Percentiles rank a stretch among this genome's conserved stretches.
These are phyloP conservation scores for Tiaroga cobitis DNA, from an alignment of 2,797 vertebrate genomes.

Conservation along the genomic window DNA sequence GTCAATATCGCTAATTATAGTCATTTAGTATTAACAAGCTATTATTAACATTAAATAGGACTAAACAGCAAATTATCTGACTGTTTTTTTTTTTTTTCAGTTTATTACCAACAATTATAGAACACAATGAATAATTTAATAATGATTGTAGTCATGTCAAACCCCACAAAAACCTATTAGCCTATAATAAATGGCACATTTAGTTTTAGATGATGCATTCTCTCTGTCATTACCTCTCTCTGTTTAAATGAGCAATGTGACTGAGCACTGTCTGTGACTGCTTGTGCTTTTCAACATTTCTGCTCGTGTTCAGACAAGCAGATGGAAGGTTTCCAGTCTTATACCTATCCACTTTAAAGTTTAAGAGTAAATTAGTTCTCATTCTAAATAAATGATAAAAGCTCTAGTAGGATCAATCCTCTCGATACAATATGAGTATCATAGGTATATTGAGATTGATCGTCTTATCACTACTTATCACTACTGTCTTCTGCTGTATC, in stretches of 20 bases:
- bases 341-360: no score
- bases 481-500: neutral
- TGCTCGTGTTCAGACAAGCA: neutral
- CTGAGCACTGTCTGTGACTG: neutral
- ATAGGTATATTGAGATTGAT: neutral
- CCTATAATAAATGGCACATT: constrained; percentile 18
- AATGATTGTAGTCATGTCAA: constrained; percentile 4
- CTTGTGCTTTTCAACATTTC: constrained; percentile 11
- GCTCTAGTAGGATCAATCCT: neutral
- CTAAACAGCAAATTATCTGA: neutral
- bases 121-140: constrained; percentile 20
- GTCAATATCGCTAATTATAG: constrained; percentile 3
- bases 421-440: neutral
- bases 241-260: constrained; percentile 14
- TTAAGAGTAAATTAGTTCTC: neutral
- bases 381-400: constrained; percentile 4
- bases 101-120: constrained; percentile 20
- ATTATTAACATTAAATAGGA: constrained; percentile 2
- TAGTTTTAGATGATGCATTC: constrained; percentile 19
- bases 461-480: neutral
- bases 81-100: neutral
- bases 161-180: constrained; percentile 22
- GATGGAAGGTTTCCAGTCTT: neutral
- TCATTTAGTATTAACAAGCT: constrained; percentile 8
- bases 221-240: constrained; percentile 21